Base-by-base conservation (phyloP, 2,888 invertebrate genomes). In the Cephus nigrinus region DNA sequence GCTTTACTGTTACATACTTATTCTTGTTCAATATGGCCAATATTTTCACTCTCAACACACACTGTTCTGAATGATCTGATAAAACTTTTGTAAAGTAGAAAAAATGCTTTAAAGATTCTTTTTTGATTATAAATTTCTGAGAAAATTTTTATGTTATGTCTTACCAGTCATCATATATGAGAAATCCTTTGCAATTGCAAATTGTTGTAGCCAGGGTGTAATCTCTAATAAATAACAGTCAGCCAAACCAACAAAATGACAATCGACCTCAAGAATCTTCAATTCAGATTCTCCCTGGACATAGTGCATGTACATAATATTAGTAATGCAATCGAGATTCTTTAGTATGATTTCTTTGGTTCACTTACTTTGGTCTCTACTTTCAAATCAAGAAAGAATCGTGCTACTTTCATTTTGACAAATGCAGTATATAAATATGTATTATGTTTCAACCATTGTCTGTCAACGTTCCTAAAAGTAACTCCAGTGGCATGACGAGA, bases 111-210 rank as follows among this genome's bases (percentile, higher is more conserved):
- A 32, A 30, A 5, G 11, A 71, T 3, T 12, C 4, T n/a, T 32
- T 15, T 12, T 5, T 23, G 2, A 71, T 31, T 31, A 15, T 23
- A 1, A 71, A 33, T 32, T 31, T n/a, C 3, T 12, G 0, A 55
- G 9, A 9, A 9, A 9, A 55, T 71, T 9, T 32, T 31, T 11
- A 69, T 3, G 71, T 3, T 5, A 31, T 23, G 5, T 30, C 72
- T 81, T 82, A 89, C 88, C 85, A 69, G 84, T 84, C 75, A 86
- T 82, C 12, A 89, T 79, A 74, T 81, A 75, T 3, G 85, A 80
- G 72, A 87, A 87, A 69, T 87, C 83, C 76, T 85, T 88, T 72
- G 73, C 80, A 68, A 69, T 81, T 4, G 81, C 79, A 4, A 88
- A 82, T 0, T 36, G 75, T 12, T 83, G 23, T 30, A 84, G 74